Base-by-base conservation (phyloP, 2,888 invertebrate species). In the Trichacis sp. region DNA sequence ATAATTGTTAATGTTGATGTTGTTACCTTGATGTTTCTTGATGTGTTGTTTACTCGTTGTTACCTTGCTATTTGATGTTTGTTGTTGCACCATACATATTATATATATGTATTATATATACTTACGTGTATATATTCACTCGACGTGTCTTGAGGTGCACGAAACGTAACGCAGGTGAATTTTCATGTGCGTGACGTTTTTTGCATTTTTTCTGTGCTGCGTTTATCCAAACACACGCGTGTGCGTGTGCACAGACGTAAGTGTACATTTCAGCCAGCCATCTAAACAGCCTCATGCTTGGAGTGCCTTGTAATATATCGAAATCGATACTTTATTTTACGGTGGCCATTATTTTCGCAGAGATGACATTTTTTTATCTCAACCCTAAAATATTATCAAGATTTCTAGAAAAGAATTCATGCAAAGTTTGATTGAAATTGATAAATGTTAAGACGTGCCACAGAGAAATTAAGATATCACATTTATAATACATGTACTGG, bases 41-140 rank as follows among this genome's bases (percentile, higher is more conserved):
- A 80, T 83, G 81, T 83, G 81, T 78, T 83, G 82, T 83, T 82
- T 82, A 81, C 76, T 82, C 79, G 82, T 80, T 83, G 82, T 82
- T 82, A 83, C 73, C 77, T 81, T 83, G 83, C 81, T 81, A 79
- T 79, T 83, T 81, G 82, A 82, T 83, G 83, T 84, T 83, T 82
- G 80, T 83, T 79, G 82, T 83, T 83, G 83, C 83, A 84, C 83
- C 78, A 75, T 73, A 72, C 73, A 75, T 73, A 74, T 73, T 64
- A 54, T 68, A 70, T 58, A 56, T 67, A 53, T 67, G 47, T 17
- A 45, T 68, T 66, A 68, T 64, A 66, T 43, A 63, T 55, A 66
- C 38, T 70, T 69, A 70, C 67, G 71, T 72, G 70, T 64, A 70
- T 74, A 73, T 70, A 68, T 69, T 65, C 68, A 70, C 66, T 61